Percentiles rank a stretch among this genome's conserved stretches.
These are phyloP conservation scores for Gnatocerus cornutus DNA, from an alignment of 2,888 invertebrate genomes.

Conservation along the genomic window DNA sequence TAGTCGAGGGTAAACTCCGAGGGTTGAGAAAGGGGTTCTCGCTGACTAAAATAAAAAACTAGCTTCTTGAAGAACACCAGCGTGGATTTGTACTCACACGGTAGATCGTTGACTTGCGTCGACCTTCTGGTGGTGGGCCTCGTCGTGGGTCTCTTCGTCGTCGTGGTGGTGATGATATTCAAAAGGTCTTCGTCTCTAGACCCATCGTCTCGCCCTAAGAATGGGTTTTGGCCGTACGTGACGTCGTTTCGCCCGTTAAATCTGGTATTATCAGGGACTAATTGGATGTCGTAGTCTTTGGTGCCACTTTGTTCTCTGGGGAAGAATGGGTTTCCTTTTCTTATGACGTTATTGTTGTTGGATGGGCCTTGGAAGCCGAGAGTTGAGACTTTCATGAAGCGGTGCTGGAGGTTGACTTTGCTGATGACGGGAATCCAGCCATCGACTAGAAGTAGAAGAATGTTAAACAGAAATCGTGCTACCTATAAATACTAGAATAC, in stretches of 20 bases:
- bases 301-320: not conserved
- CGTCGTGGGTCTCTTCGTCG: not conserved
- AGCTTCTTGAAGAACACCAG: too few species aligned
- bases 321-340: not conserved
- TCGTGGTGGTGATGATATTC: not conserved
- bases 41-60: constrained; percentile 1
- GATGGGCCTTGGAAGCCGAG: not conserved
- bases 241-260: not conserved
- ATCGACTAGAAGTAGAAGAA: constrained; percentile 6
- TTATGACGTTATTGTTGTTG: constrained; percentile 2
- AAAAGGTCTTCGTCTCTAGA: not conserved
- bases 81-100: constrained; percentile 14
- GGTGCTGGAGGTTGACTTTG: constrained; percentile 19
- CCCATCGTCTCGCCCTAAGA: not conserved
- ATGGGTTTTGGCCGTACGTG: not conserved
- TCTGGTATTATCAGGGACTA: not conserved
- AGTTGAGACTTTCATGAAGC: constrained; percentile 8
- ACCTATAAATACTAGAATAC: too few species aligned
- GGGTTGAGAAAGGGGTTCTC: constrained; percentile 26
- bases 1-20: not conserved
- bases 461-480: not conserved
- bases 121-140: not conserved
- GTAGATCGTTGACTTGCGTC: constrained; percentile 7
- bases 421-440: constrained; percentile 4
- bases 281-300: not conserved